phyloP scores from a whole-genome alignment of 2,888 invertebrate genomes.

The Coleophora flavipennella region DNA sequence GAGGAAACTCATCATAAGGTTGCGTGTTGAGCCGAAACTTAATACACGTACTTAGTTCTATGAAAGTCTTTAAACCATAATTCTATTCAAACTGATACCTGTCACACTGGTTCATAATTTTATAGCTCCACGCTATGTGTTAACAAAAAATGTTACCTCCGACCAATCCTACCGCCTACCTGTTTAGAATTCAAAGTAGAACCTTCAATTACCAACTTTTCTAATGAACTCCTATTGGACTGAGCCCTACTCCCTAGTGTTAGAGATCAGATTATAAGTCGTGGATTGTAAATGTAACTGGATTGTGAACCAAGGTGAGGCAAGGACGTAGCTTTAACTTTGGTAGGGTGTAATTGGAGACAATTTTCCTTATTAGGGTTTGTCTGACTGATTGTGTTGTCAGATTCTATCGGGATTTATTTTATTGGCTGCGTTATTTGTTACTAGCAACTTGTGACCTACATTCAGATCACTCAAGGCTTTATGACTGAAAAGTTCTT shows the following conservation, averaged over 20 bases:
- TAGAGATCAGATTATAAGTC: constrained; percentile 24
- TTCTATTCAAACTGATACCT: too few species aligned
- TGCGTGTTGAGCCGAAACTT: too few species aligned
- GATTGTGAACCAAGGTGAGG: constrained; percentile 47
- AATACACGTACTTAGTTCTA: too few species aligned
- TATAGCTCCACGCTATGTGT: too few species aligned
- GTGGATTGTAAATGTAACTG: constrained; percentile 24
- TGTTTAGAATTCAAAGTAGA: constrained; percentile 36
- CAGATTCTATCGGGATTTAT: background rate
- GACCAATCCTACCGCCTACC: constrained; percentile 32
- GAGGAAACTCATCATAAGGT: too few species aligned
- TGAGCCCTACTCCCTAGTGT: constrained; percentile 21
- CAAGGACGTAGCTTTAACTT: constrained; percentile 53
- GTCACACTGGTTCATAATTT: too few species aligned
- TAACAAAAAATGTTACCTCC: background rate
- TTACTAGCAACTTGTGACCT: background rate
- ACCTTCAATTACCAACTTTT: too few species aligned
- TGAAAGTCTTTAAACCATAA: too few species aligned
- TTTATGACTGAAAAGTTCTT: too few species aligned
- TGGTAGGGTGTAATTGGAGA: constrained; percentile 29
- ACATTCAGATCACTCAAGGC: too few species aligned
- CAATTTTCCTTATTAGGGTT: background rate
- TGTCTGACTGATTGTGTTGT: background rate
- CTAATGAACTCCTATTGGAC: too few species aligned
- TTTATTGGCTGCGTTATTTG: background rate